Evolutionary conservation across 30 jellyfish, hydroid and myxozoan genomes (phyloP).

Genomic region (Clytia hemisphaerica): DNA sequence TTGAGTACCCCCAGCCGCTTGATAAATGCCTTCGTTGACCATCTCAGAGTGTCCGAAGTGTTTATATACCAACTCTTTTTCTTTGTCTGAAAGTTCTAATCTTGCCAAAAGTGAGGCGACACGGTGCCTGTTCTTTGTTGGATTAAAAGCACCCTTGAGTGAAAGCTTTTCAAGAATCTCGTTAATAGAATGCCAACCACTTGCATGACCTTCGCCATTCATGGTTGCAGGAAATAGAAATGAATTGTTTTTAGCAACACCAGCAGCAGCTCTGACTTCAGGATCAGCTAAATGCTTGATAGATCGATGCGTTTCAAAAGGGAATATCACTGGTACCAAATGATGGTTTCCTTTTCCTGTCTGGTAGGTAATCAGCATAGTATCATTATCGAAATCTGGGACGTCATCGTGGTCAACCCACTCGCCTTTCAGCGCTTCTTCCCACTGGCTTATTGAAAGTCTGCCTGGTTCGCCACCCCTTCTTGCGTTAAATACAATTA

Average conservation of each 20-base stretch:
- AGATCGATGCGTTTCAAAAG: conserved; percentile 15
- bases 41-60: conserved; percentile 31
- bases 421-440: conserved; percentile 27
- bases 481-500: conserved; percentile 13
- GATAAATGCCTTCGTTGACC: conserved; percentile 23
- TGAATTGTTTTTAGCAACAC: not conserved
- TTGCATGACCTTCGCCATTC: conserved; percentile 11
- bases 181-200: conserved; percentile 24
- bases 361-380: conserved; percentile 23
- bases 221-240: not conserved
- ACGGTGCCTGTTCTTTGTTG: conserved; percentile 33
- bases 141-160: conserved; percentile 21
- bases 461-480: conserved; percentile 38
- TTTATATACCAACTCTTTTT: conserved; percentile 14
- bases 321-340: conserved; percentile 27
- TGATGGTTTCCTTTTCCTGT: conserved; percentile 35
- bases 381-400: conserved; percentile 2
- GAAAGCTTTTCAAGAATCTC: conserved; percentile 7
- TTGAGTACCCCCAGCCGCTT: conserved; percentile 28
- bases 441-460: conserved; percentile 11
- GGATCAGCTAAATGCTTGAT: too few species aligned
- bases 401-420: conserved; percentile 16
- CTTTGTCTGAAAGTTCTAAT: conserved; percentile 13
- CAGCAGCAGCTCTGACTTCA: conserved; percentile 6
- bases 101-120: conserved; percentile 28